These are phyloP conservation scores for Lutra lutra DNA, from an alignment of 2,797 vertebrate genomes.

Conservation along the genomic window DNA sequence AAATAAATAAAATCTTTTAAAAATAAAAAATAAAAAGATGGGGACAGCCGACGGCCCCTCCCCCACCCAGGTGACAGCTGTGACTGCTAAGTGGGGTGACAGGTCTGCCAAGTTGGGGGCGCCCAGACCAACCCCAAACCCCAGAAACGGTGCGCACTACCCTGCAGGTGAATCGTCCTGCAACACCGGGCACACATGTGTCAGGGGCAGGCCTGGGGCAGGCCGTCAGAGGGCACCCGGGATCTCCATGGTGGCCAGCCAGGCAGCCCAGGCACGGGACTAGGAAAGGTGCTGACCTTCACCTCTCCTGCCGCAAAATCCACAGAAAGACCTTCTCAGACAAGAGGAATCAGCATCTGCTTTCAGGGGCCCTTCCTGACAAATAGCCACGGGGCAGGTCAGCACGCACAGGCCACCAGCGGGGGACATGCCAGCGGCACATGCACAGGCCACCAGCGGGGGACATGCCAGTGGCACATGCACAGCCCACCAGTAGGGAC, in stretches of 20 bases:
- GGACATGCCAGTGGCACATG: not conserved
- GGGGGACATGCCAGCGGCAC: not conserved
- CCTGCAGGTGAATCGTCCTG: rapidly evolving
- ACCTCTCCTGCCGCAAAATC: not conserved
- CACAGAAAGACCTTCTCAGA: not conserved
- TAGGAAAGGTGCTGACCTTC: no score
- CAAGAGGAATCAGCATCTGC: not conserved
- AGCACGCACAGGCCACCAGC: not conserved
- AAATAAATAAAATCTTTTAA: no score
- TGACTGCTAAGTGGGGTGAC: not conserved
- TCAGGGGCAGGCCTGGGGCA: not conserved
- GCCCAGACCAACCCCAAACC: not conserved
- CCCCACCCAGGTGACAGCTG: no score
- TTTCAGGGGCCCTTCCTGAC: not conserved
- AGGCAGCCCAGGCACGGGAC: not conserved
- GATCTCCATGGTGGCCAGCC: rapidly evolving
- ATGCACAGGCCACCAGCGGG: not conserved
- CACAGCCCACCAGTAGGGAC: not conserved
- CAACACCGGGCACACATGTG: rapidly evolving
- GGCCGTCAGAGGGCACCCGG: not conserved
- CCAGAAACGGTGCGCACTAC: not conserved
- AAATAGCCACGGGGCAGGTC: rapidly evolving
- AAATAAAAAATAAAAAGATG: no score
- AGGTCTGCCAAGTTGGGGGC: not conserved
- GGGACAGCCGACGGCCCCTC: not conserved